Conservation (phyloP, 1,140 invertebrate species). For the Arion vulgaris region DNA sequence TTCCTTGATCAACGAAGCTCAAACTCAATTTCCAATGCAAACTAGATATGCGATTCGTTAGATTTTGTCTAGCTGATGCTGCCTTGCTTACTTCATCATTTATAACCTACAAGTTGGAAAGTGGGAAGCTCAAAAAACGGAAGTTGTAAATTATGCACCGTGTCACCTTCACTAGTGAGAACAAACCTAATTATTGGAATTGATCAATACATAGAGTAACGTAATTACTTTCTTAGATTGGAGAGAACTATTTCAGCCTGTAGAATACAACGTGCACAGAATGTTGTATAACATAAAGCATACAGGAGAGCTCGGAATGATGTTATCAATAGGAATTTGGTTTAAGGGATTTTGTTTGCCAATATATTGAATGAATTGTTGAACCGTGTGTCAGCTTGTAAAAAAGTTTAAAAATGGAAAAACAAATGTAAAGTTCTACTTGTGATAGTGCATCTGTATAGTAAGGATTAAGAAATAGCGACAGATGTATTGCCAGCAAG, state of each 20-base stretch:
- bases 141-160: conserved; percentile 5
- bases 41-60: conserved; percentile 12
- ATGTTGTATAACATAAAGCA: neutral
- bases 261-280: neutral
- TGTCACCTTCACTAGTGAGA: neutral
- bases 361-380: too few species aligned
- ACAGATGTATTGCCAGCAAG: too few species aligned
- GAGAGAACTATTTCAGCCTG: neutral
- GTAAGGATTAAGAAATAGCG: too few species aligned
- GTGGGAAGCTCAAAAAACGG: neutral
- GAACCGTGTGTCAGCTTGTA: too few species aligned
- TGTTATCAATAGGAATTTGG: too few species aligned
- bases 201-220: neutral
- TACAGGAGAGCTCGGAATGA: neutral
- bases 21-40: conserved; percentile 17
- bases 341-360: too few species aligned
- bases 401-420: too few species aligned
- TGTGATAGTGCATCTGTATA: too few species aligned
- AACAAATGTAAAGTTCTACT: too few species aligned
- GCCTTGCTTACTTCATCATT: conserved; percentile 9
- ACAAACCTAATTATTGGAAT: conserved; percentile 10
- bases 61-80: neutral
- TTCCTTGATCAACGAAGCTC: conserved; percentile 4
- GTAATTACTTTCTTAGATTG: neutral
- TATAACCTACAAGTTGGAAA: conserved; percentile 12